A percentile compares a stretch with the other conserved stretches of the same genome.
These are phyloP conservation scores for Oeneis ivallda DNA, from an alignment of 2,888 invertebrate genomes.

Conservation along the genomic window DNA sequence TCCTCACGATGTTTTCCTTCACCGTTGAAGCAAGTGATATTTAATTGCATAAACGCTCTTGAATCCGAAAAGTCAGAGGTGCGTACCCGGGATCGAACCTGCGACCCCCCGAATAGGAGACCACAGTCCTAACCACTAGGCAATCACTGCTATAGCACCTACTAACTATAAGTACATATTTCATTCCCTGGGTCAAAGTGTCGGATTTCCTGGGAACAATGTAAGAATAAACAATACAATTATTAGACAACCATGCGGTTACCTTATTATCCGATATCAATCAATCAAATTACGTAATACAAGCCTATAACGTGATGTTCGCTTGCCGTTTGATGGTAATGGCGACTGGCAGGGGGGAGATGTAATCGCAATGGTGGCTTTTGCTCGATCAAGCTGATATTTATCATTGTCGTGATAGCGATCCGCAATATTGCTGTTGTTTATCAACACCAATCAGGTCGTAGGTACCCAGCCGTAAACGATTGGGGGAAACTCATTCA, in stretches of 20 bases:
- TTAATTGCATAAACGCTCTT: too few species aligned
- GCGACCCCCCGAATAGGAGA: too few species aligned
- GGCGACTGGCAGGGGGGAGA: conserved; percentile 8
- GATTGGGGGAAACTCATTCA: too few species aligned
- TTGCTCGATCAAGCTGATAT: not conserved
- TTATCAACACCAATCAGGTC: not conserved
- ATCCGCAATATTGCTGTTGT: not conserved
- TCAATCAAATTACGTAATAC: conserved; percentile 10
- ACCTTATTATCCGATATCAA: not conserved
- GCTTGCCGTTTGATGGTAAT: conserved; percentile 1
- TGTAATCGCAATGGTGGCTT: conserved; percentile 5
- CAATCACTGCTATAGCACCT: too few species aligned
- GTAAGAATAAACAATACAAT: not conserved
- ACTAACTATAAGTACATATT: too few species aligned
- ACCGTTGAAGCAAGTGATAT: too few species aligned
- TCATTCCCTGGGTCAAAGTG: not conserved
- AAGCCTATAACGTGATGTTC: not conserved
- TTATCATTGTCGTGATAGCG: conserved; percentile 8
- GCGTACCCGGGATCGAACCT: too few species aligned
- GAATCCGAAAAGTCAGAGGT: too few species aligned
- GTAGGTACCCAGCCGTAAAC: too few species aligned
- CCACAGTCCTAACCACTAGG: too few species aligned
- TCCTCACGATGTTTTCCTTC: too few species aligned
- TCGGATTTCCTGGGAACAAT: not conserved
- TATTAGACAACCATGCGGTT: not conserved